Base-by-base conservation (phyloP, 2,113 vertebrate species). In the Festucalex cinctus region DNA sequence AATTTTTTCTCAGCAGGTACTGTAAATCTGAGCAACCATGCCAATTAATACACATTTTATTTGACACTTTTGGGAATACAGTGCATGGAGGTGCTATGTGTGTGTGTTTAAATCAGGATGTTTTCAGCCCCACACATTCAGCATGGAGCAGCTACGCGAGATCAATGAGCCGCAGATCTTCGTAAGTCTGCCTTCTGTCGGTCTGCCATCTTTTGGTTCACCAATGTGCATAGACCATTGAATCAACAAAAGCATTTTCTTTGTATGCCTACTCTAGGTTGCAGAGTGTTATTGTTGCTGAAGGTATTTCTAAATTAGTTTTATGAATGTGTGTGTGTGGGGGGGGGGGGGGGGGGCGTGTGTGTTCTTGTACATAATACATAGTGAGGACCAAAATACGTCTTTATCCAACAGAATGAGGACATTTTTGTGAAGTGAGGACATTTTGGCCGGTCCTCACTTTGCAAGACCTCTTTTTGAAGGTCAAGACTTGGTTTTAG, bases 161-260 rank as follows among this genome's bases (percentile, higher is more conserved):
- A 66, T 87, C 83, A 16, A 66, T 81, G 66, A 91, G 68, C 41
- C 90, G 79, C 24, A 92, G 74, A 39, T 88, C 90, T 43, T 91
- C 65, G 95, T 99, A 93, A 91, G 95, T 96, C 64, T 37, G 26
- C 4, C 24, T 65, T 66, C 68, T 3, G 63, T 39, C 56, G 5
- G 57, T 7, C 24, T 24, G 32, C 17, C 49, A 12, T 22, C 12
- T 62, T 49, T 59, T 1, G 49, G 14, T 1, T n/a, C 35, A 4
- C 12, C 20, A 54, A 48, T 44, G 14, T 61, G 5, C 7, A 14
- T 41, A 6, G 24, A 69, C n/a, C 0, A 8, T 10, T 65, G 1
- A 56, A 14, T 43, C 20, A 56, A 66, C 26, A 1, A 10, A 0
- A 28, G 20, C 43, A 14, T 60, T 58, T 70, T 49, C 17, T 62